Evolutionary conservation across 2,113 vertebrate species (phyloP).

Genomic region (Microtus montanus): DNA sequence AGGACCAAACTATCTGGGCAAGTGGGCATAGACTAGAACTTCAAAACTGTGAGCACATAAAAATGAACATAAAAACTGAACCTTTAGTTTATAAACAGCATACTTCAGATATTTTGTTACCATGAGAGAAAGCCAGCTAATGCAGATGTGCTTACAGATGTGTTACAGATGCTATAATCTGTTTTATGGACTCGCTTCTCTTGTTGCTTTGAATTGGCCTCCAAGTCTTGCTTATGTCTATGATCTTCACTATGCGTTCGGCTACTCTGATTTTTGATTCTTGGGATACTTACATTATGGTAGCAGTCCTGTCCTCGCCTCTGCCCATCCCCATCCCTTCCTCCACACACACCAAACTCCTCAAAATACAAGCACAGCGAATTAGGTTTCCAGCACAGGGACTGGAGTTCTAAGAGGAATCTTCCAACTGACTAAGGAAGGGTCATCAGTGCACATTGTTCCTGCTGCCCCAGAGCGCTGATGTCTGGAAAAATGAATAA

Average conservation of each 20-base stretch:
- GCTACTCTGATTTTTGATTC: not conserved
- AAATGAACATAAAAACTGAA: not conserved
- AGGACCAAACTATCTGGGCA: not conserved
- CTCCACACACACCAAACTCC: not conserved
- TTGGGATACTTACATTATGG: not conserved
- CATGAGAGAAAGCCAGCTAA: not conserved
- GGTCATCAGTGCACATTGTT: not conserved
- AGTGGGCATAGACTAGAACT: too few species aligned
- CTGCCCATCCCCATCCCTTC: not conserved
- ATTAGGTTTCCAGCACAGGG: not conserved
- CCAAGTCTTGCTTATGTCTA: not conserved
- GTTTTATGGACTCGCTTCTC: not conserved
- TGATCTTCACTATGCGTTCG: not conserved
- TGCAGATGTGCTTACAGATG: not conserved
- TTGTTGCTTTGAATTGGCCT: not conserved
- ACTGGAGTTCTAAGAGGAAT: not conserved
- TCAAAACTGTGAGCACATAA: not conserved
- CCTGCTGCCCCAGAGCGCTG: not conserved
- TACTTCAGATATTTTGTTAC: not conserved
- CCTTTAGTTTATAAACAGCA: not conserved
- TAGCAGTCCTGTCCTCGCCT: not conserved
- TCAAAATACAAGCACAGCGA: not conserved
- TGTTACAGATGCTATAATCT: not conserved
- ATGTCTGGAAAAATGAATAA: not conserved
- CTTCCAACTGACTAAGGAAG: not conserved